A percentile compares a stretch with the other conserved stretches of the same genome.
These are phyloP conservation scores for Kryptopterus vitreolus DNA, from an alignment of 2,797 vertebrate genomes.

Conservation along the genomic window DNA sequence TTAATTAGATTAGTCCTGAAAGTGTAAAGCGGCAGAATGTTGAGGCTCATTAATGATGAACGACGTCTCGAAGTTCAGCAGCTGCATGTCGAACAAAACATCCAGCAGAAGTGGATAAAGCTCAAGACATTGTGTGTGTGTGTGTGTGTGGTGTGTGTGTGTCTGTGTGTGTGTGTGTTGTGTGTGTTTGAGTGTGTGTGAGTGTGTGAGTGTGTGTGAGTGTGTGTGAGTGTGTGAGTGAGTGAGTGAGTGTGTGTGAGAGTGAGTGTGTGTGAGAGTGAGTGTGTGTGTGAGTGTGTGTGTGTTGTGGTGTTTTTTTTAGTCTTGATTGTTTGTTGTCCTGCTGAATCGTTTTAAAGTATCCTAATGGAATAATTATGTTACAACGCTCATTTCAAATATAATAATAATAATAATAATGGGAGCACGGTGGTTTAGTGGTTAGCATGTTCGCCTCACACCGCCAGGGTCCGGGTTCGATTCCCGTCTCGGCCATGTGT, in stretches of 20 bases:
- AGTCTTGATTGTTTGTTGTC: background rate
- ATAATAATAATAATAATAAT: no score
- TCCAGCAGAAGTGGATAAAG: background rate
- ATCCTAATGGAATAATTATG: background rate
- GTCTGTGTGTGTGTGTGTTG: background rate
- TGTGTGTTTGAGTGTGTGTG: no score
- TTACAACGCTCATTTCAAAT: background rate
- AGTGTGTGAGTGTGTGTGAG: no score
- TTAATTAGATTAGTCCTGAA: background rate
- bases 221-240: no score
- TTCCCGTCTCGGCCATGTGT: no score
- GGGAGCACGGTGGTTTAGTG: no score
- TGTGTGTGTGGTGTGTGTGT: background rate
- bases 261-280: no score
- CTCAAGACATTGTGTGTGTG: background rate
- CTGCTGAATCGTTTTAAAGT: background rate
- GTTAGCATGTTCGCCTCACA: no score
- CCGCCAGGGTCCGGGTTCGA: no score
- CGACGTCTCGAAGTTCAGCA: constrained; percentile 6
- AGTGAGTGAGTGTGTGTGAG: no score
- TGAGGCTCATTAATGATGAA: constrained; percentile 17
- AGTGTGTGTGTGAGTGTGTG: no score
- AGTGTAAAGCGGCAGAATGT: background rate
- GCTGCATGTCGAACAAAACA: background rate
- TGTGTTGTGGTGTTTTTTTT: no score